Base-by-base conservation (phyloP, 1,140 invertebrate species). In the Cydia pomonella region DNA sequence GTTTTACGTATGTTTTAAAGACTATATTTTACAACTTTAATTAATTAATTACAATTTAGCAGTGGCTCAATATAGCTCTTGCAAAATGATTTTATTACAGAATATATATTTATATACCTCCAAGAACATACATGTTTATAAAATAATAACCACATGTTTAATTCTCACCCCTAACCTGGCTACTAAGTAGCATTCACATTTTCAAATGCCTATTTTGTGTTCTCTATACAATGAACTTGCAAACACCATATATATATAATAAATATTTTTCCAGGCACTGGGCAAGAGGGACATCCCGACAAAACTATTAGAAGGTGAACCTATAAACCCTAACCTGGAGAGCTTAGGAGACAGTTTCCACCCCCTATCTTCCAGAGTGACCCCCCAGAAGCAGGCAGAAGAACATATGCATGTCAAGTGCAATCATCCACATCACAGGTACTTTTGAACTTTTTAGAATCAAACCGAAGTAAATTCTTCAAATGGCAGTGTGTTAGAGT, bases 271-370 rank as follows among this genome's bases (percentile, higher is more conserved):
- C 63, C 77, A 92, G 91, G 86, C 87, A 73, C 76, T 93, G 73
- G 91, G 91, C 29, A 92, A 91, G 83, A 86, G 90, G 82, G 89
- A 93, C 77, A 85, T 93, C 64, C 85, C 83, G 23, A 88, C 87
- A 81, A 91, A 91, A 78, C 73, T 93, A 50, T 85, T 92, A 74
- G 89, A 92, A 79, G 91, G 91, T 29, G 91, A 92, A 79, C 91
- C 91, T 25, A 81, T 83, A 74, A 89, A 81, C 63, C 80, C 79
- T 69, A 86, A 85, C 73, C 84, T 78, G 53, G 90, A 93, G 73
- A 91, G 88, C 76, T 80, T 89, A 72, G 85, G 87, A 27, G 89
- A 93, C 33, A 92, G 78, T 81, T 92, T 90, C 73, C 90, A 92
- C 76, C 87, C 90, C 33, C 25, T 92, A 16, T 76, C 81, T 18